Conservation (phyloP, 2,113 vertebrate species). For the Alaudala cheleensis region DNA sequence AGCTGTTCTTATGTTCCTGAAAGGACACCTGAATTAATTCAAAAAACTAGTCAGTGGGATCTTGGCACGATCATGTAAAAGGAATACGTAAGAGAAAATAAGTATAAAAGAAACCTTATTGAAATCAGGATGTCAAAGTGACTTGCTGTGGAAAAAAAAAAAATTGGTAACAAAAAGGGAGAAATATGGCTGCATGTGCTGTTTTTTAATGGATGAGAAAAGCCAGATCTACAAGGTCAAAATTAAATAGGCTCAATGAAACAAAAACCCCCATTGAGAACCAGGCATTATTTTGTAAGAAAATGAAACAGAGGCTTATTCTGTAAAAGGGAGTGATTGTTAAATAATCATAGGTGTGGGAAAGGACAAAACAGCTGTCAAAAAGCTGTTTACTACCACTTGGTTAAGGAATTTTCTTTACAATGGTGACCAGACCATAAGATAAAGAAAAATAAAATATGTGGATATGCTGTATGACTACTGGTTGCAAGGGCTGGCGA, state of each 20-base stretch:
- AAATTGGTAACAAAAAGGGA: not conserved
- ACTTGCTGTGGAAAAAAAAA: not conserved
- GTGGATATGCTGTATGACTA: not conserved
- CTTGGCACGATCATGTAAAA: not conserved
- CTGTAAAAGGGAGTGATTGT: not conserved
- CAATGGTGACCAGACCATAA: not conserved
- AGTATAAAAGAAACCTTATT: not conserved
- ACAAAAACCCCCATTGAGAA: accelerated
- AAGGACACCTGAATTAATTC: not conserved
- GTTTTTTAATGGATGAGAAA: not conserved
- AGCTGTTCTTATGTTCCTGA: not conserved
- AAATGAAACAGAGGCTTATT: not conserved
- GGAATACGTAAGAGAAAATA: not conserved
- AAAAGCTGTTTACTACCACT: not conserved
- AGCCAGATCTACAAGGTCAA: not conserved
- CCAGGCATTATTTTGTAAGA: not conserved
- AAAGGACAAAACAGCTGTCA: not conserved
- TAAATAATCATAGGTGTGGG: not conserved
- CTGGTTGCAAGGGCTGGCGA: not conserved
- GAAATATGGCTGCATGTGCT: not conserved
- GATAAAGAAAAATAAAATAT: not conserved
- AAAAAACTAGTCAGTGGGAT: not conserved
- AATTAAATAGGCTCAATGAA: not conserved
- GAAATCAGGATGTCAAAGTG: not conserved
- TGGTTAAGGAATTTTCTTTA: not conserved